phyloP scores from a whole-genome alignment of 2,888 invertebrate genomes.

The Margaritifera margaritifera region DNA sequence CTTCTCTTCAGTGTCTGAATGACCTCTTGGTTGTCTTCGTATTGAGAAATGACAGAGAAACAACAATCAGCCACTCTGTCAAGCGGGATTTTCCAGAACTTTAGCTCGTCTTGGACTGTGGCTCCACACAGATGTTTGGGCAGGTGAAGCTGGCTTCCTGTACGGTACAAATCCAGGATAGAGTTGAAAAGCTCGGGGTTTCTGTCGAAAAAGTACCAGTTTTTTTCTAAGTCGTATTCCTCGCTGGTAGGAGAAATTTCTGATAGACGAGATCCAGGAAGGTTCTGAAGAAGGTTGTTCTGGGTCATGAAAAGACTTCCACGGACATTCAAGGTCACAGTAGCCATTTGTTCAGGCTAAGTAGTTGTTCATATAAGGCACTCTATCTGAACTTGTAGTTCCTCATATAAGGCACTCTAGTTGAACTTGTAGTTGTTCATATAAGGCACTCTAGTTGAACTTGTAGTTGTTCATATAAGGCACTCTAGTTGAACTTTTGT shows the following conservation, averaged over 20 bases:
- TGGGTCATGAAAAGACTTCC: conserved; percentile 38
- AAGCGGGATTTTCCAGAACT: conserved; percentile 55
- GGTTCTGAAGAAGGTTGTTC: conserved; percentile 21
- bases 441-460: too few species aligned
- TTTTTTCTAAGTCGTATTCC: conserved; percentile 32
- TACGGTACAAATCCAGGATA: conserved; percentile 53
- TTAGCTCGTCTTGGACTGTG: conserved; percentile 44
- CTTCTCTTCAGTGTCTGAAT: conserved; percentile 7
- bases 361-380: too few species aligned
- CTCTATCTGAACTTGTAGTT: too few species aligned
- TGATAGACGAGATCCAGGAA: conserved; percentile 35
- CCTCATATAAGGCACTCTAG: too few species aligned
- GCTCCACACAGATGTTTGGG: conserved; percentile 35
- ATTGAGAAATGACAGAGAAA: conserved; percentile 12
- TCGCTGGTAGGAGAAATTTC: conserved; percentile 17
- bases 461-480: too few species aligned
- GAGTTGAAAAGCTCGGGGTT: conserved; percentile 54
- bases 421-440: too few species aligned
- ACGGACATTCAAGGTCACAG: conserved; percentile 35
- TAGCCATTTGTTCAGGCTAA: conserved; percentile 4
- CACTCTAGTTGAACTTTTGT: too few species aligned
- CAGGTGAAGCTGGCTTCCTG: conserved; percentile 46
- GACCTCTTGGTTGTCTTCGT: conserved; percentile 10
- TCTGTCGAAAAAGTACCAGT: conserved; percentile 57
- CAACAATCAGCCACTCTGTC: conserved; percentile 14